Conservation (phyloP, 2,797 vertebrate genomes). For the Phoebastria nigripes region DNA sequence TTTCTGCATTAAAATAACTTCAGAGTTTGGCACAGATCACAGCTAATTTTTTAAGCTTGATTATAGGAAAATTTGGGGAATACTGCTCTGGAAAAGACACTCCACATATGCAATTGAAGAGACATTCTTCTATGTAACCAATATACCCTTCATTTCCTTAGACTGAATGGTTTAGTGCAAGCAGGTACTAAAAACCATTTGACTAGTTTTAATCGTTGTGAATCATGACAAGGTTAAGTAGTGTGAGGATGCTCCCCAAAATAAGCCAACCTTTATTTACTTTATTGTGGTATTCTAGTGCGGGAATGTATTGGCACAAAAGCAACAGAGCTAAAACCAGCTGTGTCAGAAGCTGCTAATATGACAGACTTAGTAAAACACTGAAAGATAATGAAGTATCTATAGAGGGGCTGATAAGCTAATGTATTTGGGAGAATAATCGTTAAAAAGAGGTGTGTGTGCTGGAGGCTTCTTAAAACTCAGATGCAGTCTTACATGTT, state of each 20-base stretch:
- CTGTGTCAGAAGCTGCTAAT: neutral
- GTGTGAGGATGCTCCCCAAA: neutral
- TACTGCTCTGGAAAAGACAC: neutral
- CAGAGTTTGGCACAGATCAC: neutral
- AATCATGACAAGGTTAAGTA: neutral
- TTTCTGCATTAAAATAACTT: neutral
- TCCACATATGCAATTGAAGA: neutral
- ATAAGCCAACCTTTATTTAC: neutral
- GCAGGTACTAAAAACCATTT: neutral
- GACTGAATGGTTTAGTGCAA: neutral
- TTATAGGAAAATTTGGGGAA: neutral
- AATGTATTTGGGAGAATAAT: neutral
- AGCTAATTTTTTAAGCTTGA: neutral
- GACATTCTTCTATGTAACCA: neutral
- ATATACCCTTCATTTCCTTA: neutral
- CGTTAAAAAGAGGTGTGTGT: neutral
- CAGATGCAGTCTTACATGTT: neutral
- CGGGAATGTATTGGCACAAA: neutral
- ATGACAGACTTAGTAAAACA: neutral
- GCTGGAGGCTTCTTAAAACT: neutral
- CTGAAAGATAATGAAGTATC: neutral
- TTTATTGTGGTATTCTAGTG: neutral
- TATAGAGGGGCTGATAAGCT: neutral
- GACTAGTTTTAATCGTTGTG: neutral
- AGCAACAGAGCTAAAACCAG: neutral